A percentile compares a stretch with the other conserved stretches of the same genome.
phyloP scores from a whole-genome alignment of 2,113 vertebrate genomes.

The Cricetomys ansorgei region DNA sequence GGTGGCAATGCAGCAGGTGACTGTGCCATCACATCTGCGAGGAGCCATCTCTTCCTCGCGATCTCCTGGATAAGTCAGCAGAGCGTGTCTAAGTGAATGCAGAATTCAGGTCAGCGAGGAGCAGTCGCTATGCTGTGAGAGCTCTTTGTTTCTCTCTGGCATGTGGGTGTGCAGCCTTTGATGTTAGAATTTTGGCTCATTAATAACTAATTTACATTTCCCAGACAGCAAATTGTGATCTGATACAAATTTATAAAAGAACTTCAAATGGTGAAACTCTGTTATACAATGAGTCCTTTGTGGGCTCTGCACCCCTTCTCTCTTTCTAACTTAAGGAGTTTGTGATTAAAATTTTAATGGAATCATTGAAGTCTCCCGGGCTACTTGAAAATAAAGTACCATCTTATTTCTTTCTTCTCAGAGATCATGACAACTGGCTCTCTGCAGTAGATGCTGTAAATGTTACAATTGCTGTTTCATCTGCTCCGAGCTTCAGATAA shows the following conservation, averaged over 20 bases:
- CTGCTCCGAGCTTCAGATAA: slow-evolving; percentile 63
- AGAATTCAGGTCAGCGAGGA: slow-evolving; percentile 18
- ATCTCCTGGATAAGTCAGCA: slow-evolving; percentile 42
- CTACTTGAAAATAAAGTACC: slow-evolving; percentile 79
- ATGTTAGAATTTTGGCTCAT: slow-evolving; percentile 85
- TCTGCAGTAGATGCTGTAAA: slow-evolving; percentile 69
- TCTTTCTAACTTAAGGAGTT: slow-evolving; percentile 75
- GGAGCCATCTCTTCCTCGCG: slow-evolving; percentile 20
- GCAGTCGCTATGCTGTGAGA: slow-evolving; percentile 57
- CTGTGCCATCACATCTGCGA: neutral
- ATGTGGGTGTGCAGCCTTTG: slow-evolving; percentile 77
- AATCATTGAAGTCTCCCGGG: slow-evolving; percentile 81
- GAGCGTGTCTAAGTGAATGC: slow-evolving; percentile 45
- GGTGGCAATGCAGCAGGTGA: neutral
- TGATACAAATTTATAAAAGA: slow-evolving; percentile 86
- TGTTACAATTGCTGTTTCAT: slow-evolving; percentile 62
- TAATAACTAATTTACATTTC: slow-evolving; percentile 89
- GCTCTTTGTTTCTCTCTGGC: slow-evolving; percentile 80
- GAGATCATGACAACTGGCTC: slow-evolving; percentile 60
- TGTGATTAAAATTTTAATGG: slow-evolving; percentile 88
- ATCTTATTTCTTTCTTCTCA: slow-evolving; percentile 79
- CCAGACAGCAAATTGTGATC: slow-evolving; percentile 87
- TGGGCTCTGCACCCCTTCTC: slow-evolving; percentile 54
- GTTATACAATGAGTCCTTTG: slow-evolving; percentile 84
- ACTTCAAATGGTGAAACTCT: slow-evolving; percentile 83